Percentiles rank a stretch among this genome's conserved stretches.
phyloP scores from a whole-genome alignment of 2,113 vertebrate genomes.

The Entelurus aequoreus region DNA sequence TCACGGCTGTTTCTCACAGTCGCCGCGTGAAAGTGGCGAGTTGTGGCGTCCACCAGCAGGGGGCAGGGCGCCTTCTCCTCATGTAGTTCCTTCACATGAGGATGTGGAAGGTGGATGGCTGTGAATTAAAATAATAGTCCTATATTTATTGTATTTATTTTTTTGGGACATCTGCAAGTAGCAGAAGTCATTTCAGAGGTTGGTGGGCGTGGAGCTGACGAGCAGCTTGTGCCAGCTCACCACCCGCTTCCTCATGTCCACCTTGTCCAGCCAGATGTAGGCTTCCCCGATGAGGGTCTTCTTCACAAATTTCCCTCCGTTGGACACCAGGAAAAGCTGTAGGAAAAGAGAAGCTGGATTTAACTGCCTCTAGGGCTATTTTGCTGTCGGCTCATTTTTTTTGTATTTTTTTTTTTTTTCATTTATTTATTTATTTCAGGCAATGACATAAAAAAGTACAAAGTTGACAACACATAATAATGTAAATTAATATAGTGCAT shows the following conservation, averaged over 20 bases:
- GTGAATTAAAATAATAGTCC: background rate
- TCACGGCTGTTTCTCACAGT: no score
- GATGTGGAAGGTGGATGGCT: background rate
- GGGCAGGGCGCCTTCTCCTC: no score
- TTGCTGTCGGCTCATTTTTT: no score
- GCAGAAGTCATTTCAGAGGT: conserved; percentile 55
- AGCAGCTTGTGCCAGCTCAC: conserved; percentile 99
- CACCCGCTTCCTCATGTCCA: conserved; percentile 96
- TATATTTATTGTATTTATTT: background rate
- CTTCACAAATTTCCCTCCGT: conserved; percentile 98
- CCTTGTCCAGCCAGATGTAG: conserved; percentile 98
- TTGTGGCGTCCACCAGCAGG: no score
- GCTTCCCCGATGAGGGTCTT: conserved; percentile 98
- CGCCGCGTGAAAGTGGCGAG: no score
- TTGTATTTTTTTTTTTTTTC: no score
- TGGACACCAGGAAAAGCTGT: conserved; percentile 94
- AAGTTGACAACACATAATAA: no score
- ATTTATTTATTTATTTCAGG: no score
- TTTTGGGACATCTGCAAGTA: background rate
- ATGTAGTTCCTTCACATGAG: no score
- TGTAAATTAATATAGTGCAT: no score
- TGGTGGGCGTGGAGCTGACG: conserved; percentile 84
- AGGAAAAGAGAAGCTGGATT: conserved; percentile 5
- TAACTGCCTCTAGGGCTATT: background rate
- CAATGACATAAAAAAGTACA: no score